Evolutionary conservation across 2,113 vertebrate species (phyloP).

Genomic region (Haemorhous mexicanus): DNA sequence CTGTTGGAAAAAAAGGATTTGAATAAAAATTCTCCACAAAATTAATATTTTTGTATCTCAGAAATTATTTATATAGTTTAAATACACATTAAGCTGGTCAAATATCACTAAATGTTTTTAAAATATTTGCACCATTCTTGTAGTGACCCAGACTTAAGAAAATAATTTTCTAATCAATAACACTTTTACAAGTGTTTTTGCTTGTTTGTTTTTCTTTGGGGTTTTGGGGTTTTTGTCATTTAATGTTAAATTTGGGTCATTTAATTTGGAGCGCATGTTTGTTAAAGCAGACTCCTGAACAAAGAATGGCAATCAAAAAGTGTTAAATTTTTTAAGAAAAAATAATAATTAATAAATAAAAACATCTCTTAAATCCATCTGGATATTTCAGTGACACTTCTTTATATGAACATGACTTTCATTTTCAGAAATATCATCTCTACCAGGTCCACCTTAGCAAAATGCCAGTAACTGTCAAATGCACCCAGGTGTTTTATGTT

Average conservation of each 20-base stretch:
- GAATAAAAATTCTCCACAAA: neutral
- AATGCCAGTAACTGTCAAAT: neutral
- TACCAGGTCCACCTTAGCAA: neutral
- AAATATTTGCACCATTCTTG: neutral
- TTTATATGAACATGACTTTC: neutral
- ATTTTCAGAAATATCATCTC: neutral
- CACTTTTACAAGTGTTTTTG: neutral
- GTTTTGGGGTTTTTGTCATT: neutral
- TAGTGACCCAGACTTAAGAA: neutral
- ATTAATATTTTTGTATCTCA: neutral
- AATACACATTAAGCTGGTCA: neutral
- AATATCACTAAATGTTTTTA: neutral
- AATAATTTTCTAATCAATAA: neutral
- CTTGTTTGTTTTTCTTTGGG: neutral
- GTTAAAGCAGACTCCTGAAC: neutral
- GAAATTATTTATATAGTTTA: neutral
- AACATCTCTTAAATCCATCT: neutral
- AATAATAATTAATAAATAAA: neutral
- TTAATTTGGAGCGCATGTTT: neutral
- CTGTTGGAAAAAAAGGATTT: neutral
- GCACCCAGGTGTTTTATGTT: neutral
- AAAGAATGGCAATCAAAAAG: neutral
- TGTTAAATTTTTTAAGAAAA: neutral
- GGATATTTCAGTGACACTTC: neutral
- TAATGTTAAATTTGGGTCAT: neutral